Percentiles rank a stretch among this genome's conserved stretches.
These are phyloP conservation scores for Atrichornis clamosus DNA, from an alignment of 2,113 vertebrate genomes.

Conservation along the genomic window DNA sequence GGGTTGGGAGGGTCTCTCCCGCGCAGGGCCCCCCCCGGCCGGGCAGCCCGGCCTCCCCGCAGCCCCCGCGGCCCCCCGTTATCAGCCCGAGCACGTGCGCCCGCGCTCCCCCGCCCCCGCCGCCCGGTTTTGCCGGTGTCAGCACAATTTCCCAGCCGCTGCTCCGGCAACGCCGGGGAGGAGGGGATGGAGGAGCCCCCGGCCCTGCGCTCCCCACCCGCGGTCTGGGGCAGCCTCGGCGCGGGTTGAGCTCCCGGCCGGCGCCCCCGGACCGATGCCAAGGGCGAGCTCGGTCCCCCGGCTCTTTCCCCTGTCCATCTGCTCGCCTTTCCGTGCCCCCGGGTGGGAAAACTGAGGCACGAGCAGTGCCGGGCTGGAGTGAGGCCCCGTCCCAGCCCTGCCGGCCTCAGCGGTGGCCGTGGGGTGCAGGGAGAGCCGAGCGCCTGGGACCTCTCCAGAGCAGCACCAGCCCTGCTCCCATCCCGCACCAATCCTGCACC, in stretches of 20 bases:
- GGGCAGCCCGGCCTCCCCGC: neutral
- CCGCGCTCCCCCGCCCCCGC: neutral
- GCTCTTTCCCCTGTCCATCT: neutral
- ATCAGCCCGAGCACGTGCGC: conserved; percentile 35
- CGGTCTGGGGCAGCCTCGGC: neutral
- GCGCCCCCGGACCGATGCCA: rapidly evolving
- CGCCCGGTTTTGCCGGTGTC: conserved; percentile 43
- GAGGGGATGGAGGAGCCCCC: neutral
- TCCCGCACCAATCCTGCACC: neutral
- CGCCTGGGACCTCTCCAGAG: rapidly evolving
- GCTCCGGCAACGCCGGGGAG: neutral
- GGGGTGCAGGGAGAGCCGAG: neutral
- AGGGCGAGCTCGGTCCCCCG: neutral
- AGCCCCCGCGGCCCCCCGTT: neutral
- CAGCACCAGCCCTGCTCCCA: neutral
- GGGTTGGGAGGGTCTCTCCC: neutral
- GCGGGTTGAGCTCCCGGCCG: neutral
- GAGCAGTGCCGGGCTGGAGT: neutral
- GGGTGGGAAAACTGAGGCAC: neutral
- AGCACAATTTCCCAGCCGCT: conserved; percentile 62
- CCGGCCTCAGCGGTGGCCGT: neutral
- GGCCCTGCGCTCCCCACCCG: neutral
- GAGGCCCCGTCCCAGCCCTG: neutral
- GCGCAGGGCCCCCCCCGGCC: neutral
- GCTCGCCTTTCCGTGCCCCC: neutral